Percentiles rank a stretch among this genome's conserved stretches.
phyloP scores from a whole-genome alignment of 2,113 vertebrate genomes.

The Thomomys bottae region DNA sequence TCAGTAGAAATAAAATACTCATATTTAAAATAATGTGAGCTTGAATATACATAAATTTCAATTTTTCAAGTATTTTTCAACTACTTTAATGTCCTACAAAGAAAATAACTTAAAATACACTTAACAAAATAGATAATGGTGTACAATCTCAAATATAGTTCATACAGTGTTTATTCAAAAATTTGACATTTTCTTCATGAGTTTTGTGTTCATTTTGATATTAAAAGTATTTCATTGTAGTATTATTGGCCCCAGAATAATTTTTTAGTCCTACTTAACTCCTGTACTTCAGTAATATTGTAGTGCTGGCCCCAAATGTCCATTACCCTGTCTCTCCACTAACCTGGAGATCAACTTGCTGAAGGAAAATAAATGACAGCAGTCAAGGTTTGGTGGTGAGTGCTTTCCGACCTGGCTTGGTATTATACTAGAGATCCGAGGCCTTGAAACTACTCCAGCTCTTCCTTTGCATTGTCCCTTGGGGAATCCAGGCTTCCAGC shows the following conservation, averaged over 20 bases:
- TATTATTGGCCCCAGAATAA: background rate
- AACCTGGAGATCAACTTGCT: background rate
- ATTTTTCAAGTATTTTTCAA: conserved; percentile 24
- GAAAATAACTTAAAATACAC: conserved; percentile 21
- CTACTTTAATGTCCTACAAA: background rate
- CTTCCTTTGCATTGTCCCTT: background rate
- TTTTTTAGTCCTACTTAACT: background rate
- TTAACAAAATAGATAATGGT: background rate
- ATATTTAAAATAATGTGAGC: background rate
- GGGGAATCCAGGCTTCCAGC: background rate
- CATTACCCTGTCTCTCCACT: background rate
- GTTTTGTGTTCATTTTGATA: background rate
- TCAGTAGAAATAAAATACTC: conserved; percentile 3
- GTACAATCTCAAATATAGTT: background rate
- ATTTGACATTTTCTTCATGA: background rate
- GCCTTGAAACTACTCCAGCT: background rate
- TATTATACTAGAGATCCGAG: background rate
- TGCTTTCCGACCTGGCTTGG: background rate
- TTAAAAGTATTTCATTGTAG: background rate
- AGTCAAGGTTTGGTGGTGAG: background rate
- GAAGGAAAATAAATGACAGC: background rate
- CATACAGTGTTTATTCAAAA: background rate
- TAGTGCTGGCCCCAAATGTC: background rate
- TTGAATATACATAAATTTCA: background rate
- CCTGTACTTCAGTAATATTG: background rate